Conservation (phyloP, 2,888 invertebrate species). For the Phalera bucephala region DNA sequence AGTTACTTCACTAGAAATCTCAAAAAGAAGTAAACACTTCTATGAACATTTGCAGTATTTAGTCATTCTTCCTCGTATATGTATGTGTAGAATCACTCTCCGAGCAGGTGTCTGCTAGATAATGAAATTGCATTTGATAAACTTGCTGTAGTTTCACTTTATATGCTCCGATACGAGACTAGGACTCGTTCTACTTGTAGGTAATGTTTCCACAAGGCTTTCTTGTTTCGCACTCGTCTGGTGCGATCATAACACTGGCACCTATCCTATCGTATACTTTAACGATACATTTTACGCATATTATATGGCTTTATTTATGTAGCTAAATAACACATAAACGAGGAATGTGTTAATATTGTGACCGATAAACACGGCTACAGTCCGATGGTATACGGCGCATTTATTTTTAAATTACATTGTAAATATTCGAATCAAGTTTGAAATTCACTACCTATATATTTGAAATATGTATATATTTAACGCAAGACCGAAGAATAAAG, state of each 20-base stretch:
- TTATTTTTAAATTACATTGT: not conserved
- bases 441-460: too few relatives aligned
- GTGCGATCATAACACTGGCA: constrained; percentile 36
- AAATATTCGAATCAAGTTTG: not conserved
- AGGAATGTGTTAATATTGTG: not conserved
- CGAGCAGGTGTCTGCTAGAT: constrained; percentile 56
- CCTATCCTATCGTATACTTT: constrained; percentile 39
- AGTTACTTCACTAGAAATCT: too few relatives aligned
- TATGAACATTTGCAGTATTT: too few relatives aligned
- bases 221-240: constrained; percentile 55
- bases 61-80: too few relatives aligned
- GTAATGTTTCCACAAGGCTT: constrained; percentile 64
- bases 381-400: not conserved
- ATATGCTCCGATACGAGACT: constrained; percentile 53
- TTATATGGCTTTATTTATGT: constrained; percentile 32
- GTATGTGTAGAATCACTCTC: constrained; percentile 27
- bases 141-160: constrained; percentile 69
- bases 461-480: too few relatives aligned
- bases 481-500: too few relatives aligned
- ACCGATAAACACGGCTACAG: not conserved
- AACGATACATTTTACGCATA: constrained; percentile 32
- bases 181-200: constrained; percentile 64
- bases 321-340: not conserved
- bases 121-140: constrained; percentile 76
- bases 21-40: too few relatives aligned